Conservation (phyloP, 1,140 invertebrate genomes). For the Mylabris phalerata region DNA sequence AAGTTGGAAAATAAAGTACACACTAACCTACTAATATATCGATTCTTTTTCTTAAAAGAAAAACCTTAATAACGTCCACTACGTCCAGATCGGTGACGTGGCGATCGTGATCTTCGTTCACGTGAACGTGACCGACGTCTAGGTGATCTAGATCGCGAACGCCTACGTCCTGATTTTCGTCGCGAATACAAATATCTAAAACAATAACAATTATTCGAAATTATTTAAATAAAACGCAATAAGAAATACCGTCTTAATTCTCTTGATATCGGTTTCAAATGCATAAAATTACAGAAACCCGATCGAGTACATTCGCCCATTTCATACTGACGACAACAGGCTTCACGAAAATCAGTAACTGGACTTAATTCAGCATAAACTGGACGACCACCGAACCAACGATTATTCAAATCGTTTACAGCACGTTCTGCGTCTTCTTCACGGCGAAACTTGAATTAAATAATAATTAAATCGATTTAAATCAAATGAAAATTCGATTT, state of each 20-base stretch:
- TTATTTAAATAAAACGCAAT: neutral
- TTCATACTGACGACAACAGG: slow-evolving; percentile 98
- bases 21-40: no score
- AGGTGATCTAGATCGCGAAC: slow-evolving; percentile 44
- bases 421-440: slow-evolving; percentile 98
- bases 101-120: slow-evolving; percentile 42
- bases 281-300: slow-evolving; percentile 99
- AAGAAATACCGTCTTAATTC: slow-evolving; percentile 67
- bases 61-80: slow-evolving; percentile 44
- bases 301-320: slow-evolving; percentile 98
- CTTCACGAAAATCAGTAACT: slow-evolving; percentile 98
- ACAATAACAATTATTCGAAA: slow-evolving; percentile 12
- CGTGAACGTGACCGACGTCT: slow-evolving; percentile 43
- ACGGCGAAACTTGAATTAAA: slow-evolving; percentile 69
- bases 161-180: slow-evolving; percentile 40
- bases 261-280: slow-evolving; percentile 94
- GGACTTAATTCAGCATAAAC: slow-evolving; percentile 97
- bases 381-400: slow-evolving; percentile 98
- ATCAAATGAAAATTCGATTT: slow-evolving; percentile 14
- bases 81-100: slow-evolving; percentile 43
- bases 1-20: no score
- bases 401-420: slow-evolving; percentile 92
- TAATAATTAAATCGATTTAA: neutral
- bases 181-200: slow-evolving; percentile 56
- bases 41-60: no score